Evolutionary conservation across 2,797 vertebrate genomes (phyloP).

Genomic region (Danio choprae): DNA sequence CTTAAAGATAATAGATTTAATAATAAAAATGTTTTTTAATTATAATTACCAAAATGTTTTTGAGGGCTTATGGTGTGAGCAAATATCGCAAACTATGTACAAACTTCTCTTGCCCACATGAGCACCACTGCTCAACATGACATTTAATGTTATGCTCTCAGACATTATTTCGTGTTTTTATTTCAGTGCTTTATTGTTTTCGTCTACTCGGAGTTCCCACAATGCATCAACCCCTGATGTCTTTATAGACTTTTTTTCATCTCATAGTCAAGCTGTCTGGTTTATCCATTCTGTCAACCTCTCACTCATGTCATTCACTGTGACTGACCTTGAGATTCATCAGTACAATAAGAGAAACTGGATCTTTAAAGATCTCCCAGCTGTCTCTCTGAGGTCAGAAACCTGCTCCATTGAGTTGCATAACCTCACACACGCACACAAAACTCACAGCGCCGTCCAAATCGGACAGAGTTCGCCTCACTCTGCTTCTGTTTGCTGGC

Average conservation of each 20-base stretch:
- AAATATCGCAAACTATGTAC: not conserved
- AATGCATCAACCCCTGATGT: not conserved
- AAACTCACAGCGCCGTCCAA: slow-evolving; percentile 9
- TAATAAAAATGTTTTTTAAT: too few species aligned
- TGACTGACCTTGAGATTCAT: slow-evolving; percentile 48
- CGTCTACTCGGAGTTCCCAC: not conserved
- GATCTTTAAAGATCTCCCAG: slow-evolving; percentile 49
- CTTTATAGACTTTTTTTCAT: not conserved
- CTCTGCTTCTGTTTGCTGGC: slow-evolving; percentile 6
- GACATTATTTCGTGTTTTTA: not conserved
- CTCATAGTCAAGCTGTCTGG: not conserved
- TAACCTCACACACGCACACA: slow-evolving; percentile 46
- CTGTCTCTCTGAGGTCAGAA: slow-evolving; percentile 40
- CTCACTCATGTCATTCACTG: slow-evolving; percentile 11
- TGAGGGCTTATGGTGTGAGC: not conserved
- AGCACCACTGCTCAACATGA: not conserved
- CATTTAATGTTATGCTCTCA: not conserved
- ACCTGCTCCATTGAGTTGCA: slow-evolving; percentile 43
- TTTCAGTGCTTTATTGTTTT: not conserved
- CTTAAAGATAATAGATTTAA: too few species aligned
- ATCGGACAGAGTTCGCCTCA: slow-evolving; percentile 1
- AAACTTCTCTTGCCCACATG: not conserved
- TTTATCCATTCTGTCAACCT: not conserved
- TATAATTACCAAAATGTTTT: not conserved
- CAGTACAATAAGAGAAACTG: slow-evolving; percentile 46